Evolutionary conservation across 2,113 vertebrate species (phyloP).

Genomic region (Varanus komodoensis): DNA sequence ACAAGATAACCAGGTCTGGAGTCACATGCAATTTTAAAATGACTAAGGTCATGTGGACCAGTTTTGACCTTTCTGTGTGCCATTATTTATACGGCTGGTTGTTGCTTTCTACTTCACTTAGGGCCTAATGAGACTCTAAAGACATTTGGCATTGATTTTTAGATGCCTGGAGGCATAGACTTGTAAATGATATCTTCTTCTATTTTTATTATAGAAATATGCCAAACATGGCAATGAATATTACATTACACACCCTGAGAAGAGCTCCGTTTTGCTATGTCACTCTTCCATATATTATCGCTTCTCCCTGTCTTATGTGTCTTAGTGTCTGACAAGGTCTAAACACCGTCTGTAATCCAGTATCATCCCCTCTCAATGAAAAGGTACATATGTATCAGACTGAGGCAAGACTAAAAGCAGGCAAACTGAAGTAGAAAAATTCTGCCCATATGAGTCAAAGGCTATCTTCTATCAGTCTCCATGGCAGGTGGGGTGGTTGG

Average conservation of each 20-base stretch:
- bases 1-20: neutral
- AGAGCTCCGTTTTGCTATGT: neutral
- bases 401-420: neutral
- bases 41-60: neutral
- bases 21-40: neutral
- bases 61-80: neutral
- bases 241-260: neutral
- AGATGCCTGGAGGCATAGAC: neutral
- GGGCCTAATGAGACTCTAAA: neutral
- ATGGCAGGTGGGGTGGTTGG: neutral
- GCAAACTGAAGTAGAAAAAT: neutral
- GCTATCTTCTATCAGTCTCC: neutral
- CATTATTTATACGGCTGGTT: accelerated
- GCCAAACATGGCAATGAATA: neutral
- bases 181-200: neutral
- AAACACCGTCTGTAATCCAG: neutral
- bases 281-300: neutral
- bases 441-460: neutral
- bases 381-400: neutral
- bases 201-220: neutral
- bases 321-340: neutral
- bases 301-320: neutral
- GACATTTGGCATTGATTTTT: neutral
- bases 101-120: neutral
- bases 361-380: neutral